Percentiles rank a stretch among this genome's conserved stretches.
phyloP scores from a whole-genome alignment of 2,888 invertebrate species.

The Linnaemya vulpina region DNA sequence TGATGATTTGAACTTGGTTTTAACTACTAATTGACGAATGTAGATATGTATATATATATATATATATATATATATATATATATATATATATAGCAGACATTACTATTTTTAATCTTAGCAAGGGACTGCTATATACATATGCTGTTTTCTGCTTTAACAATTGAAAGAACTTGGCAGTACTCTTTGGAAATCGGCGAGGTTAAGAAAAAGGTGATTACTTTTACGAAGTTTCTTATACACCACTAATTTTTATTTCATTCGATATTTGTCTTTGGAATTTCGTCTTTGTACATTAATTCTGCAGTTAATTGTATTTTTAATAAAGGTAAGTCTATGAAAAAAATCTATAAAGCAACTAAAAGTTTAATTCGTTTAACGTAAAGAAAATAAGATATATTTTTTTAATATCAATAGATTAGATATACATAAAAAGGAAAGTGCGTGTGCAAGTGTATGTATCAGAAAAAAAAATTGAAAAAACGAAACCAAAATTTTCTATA shows the following conservation, averaged over 20 bases:
- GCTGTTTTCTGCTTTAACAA: background rate
- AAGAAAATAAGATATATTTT: background rate
- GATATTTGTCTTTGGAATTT: conserved; percentile 73
- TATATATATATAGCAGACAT: background rate
- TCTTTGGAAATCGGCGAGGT: background rate
- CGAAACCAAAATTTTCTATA: conserved; percentile 51
- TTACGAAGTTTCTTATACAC: conserved; percentile 34
- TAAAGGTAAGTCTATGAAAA: conserved; percentile 71
- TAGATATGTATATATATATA: too few relatives aligned
- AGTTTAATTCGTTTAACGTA: background rate
- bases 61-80: too few relatives aligned
- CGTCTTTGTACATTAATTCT: conserved; percentile 74
- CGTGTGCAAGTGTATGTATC: conserved; percentile 30
- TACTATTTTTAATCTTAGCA: background rate
- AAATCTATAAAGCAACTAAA: conserved; percentile 4
- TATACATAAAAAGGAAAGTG: conserved; percentile 23
- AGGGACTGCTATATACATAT: conserved; percentile 17
- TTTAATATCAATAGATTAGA: background rate
- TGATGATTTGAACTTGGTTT: too few relatives aligned
- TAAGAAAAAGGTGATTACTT: conserved; percentile 44
- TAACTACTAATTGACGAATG: too few relatives aligned
- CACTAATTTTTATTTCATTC: conserved; percentile 71
- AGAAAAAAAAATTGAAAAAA: conserved; percentile 55
- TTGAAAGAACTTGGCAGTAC: conserved; percentile 38
- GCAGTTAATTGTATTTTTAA: conserved; percentile 73